phyloP scores from a whole-genome alignment of 2,113 vertebrate species.

The Tetrax tetrax region DNA sequence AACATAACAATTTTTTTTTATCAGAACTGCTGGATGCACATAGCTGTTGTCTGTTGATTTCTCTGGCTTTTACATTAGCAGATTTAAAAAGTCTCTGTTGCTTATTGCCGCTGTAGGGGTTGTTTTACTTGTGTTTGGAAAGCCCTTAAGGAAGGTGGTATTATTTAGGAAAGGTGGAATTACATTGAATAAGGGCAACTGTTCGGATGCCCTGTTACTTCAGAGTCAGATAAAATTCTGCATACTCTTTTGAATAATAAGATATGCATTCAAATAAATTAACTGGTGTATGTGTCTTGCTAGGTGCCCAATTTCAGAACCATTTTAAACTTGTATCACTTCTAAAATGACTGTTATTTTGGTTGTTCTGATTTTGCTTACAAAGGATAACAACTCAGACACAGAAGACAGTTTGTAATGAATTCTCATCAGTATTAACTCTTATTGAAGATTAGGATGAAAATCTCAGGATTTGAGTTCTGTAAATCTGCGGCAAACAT shows the following conservation, averaged over 20 bases:
- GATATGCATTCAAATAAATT: neutral
- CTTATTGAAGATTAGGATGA: conserved; percentile 24
- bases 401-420: neutral
- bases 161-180: neutral
- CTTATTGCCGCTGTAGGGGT: neutral
- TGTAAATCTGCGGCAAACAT: neutral
- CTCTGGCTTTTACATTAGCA: neutral
- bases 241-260: neutral
- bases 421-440: neutral
- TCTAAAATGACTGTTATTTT: neutral
- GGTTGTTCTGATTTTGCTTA: neutral
- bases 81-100: neutral
- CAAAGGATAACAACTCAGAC: neutral
- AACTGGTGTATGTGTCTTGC: neutral
- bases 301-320: neutral
- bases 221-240: neutral
- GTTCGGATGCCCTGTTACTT: neutral
- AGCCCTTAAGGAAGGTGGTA: neutral
- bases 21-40: neutral
- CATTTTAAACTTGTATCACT: neutral
- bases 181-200: neutral
- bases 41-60: neutral
- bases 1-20: neutral
- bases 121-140: neutral
- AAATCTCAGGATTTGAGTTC: conserved; percentile 49